Conservation (phyloP, 2,888 invertebrate species). For the Cosmopolites sordidus region DNA sequence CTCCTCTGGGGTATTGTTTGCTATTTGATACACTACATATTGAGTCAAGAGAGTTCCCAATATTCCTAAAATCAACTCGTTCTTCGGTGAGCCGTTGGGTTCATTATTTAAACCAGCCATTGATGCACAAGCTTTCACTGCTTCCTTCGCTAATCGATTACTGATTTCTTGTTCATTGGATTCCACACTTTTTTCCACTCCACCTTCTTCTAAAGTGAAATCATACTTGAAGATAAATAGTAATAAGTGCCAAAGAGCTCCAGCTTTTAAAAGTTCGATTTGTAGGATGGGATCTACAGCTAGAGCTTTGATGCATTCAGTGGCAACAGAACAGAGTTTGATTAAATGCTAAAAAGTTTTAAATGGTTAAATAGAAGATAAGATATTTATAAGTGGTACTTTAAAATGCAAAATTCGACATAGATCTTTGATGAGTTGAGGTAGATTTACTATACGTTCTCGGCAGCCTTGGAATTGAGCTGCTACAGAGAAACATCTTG, state of each 20-base stretch:
- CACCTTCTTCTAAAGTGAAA: constrained; percentile 95
- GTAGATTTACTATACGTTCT: constrained; percentile 79
- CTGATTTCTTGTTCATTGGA: constrained; percentile 88
- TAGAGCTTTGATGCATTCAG: constrained; percentile 84
- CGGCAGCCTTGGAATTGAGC: constrained; percentile 90
- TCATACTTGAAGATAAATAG: constrained; percentile 91
- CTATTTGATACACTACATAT: constrained; percentile 75
- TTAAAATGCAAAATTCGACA: constrained; percentile 82
- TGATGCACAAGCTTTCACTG: constrained; percentile 78
- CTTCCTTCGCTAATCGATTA: constrained; percentile 87
- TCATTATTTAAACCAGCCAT: constrained; percentile 64
- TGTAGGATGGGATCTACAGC: constrained; percentile 84
- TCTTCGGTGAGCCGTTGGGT: constrained; percentile 53
- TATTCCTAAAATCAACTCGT: constrained; percentile 55
- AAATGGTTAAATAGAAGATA: too few relatives aligned
- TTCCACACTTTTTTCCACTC: constrained; percentile 78
- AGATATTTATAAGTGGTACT: too few relatives aligned
- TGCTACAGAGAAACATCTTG: constrained; percentile 92
- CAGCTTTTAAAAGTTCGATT: constrained; percentile 75
- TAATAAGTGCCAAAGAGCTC: constrained; percentile 88
- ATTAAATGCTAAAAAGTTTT: constrained; percentile 73
- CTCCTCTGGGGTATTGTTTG: constrained; percentile 67
- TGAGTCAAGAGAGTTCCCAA: constrained; percentile 76
- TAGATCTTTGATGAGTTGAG: constrained; percentile 81
- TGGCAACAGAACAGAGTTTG: constrained; percentile 79